Conservation (phyloP, 1,140 invertebrate genomes). For the Orius insidiosus region DNA sequence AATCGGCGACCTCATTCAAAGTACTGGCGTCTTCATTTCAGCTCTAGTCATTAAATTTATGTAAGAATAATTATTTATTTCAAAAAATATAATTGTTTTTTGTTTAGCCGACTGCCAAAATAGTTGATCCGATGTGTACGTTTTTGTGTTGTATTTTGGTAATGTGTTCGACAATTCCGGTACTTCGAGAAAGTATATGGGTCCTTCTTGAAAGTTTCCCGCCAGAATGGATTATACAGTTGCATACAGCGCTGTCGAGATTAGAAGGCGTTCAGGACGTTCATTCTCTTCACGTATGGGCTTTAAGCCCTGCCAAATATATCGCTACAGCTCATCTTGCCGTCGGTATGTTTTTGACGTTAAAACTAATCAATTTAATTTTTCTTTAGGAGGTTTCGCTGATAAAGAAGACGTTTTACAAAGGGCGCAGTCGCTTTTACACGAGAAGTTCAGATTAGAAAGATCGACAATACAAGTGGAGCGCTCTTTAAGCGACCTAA, state of each 20-base stretch:
- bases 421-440: conserved; percentile 12
- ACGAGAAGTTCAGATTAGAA: conserved; percentile 16
- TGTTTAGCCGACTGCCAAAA: conserved; percentile 46
- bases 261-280: conserved; percentile 52
- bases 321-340: conserved; percentile 56
- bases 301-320: conserved; percentile 51
- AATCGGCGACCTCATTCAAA: conserved; percentile 79
- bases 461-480: conserved; percentile 16
- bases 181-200: conserved; percentile 53
- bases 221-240: conserved; percentile 29
- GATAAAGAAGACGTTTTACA: conserved; percentile 14
- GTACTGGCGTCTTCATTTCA: conserved; percentile 67
- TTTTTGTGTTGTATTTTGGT: conserved; percentile 74
- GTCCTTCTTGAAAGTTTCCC: conserved; percentile 70
- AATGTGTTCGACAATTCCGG: conserved; percentile 55
- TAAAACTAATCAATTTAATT: neutral
- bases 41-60: conserved; percentile 64
- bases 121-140: conserved; percentile 79
- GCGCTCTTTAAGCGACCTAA: conserved; percentile 3
- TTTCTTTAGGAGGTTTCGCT: conserved; percentile 1
- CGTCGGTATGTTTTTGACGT: conserved; percentile 45
- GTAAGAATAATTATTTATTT: conserved; percentile 32
- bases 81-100: neutral
- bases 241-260: conserved; percentile 33
- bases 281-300: conserved; percentile 67